Percentiles rank a stretch among this genome's conserved stretches.
Conservation (phyloP, 2,113 vertebrate species). For the Cyprinodon variegatus region DNA sequence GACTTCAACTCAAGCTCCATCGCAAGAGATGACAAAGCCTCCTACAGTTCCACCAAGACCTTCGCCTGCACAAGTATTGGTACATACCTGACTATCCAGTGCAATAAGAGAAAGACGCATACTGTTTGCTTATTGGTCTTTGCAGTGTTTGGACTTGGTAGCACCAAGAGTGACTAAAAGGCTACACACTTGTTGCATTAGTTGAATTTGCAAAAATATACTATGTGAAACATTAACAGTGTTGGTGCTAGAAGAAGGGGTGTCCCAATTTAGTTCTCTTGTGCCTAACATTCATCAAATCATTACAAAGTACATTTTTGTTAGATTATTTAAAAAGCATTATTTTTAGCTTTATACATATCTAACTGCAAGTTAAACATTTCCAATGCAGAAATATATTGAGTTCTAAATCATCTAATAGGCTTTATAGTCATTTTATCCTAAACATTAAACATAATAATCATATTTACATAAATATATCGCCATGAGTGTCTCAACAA, state of each 20-base stretch:
- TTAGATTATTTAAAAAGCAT: not conserved
- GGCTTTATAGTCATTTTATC: too few species aligned
- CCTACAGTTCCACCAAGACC: slow-evolving; percentile 75
- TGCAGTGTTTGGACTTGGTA: slow-evolving; percentile 7
- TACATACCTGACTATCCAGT: slow-evolving; percentile 61
- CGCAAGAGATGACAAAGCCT: slow-evolving; percentile 29
- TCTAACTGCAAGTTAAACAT: too few species aligned
- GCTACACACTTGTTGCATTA: slow-evolving; percentile 9
- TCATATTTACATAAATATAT: too few species aligned
- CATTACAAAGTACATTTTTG: not conserved
- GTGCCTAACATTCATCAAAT: not conserved
- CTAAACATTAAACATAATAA: too few species aligned
- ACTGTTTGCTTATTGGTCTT: not conserved
- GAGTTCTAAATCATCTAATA: too few species aligned
- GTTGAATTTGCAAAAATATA: not conserved
- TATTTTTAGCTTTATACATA: too few species aligned
- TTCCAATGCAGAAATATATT: too few species aligned
- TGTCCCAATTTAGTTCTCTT: not conserved
- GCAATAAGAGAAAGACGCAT: slow-evolving; percentile 4
- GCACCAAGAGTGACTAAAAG: slow-evolving; percentile 30
- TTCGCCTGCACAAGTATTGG: slow-evolving; percentile 70
- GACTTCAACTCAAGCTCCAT: slow-evolving; percentile 42
- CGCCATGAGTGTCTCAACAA: too few species aligned
- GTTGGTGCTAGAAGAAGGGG: not conserved
- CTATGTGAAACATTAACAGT: not conserved